Base-by-base conservation (phyloP, 2,888 invertebrate genomes). In the Idaea aversata region DNA sequence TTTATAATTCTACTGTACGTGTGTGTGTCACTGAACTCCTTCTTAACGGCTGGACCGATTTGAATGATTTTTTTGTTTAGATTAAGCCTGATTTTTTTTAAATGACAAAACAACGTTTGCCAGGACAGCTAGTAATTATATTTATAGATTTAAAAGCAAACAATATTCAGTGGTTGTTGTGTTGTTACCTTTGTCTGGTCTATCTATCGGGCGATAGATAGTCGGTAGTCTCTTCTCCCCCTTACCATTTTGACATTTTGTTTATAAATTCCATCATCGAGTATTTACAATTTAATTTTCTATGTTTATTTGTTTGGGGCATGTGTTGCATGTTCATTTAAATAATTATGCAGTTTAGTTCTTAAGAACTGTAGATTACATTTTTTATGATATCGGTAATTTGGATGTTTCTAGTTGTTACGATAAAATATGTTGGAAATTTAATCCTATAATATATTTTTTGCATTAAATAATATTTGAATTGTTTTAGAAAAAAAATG, bases 221-320 rank as follows among this genome's bases (percentile, higher is more conserved):
- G 47, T 47, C 10, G 7, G 47, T 47, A 10, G 13, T 13, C 47
- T 47, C 6, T 47, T 47, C 47, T 47, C 6, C 2, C 47, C 47
- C 7, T 47, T 47, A 25, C 69, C 36, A 65, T 62, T 65, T 65
- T 65, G 65, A 61, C 64, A 60, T 62, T 57, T 60, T 63, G 66
- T 68, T 73, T 75, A 79, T 79, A 83, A 78, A 86, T 90, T 5
- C 91, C 73, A 76, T 92, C 89, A 76, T 88, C 91, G 91, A 61
- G 67, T 91, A 86, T 92, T 92, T 91, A 88, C 81, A 71, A 89
- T 92, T 81, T 88, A 84, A 78, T 77, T 76, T 72, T 65, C 35
- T 59, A 7, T 25, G 60, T 73, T 70, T 72, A 79, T 85, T 87
- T 87, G 80, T 85, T 84, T 70, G 64, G 70, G 36, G 71, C 81